phyloP scores from a whole-genome alignment of 2,113 vertebrate genomes.

The Grammomys surdaster region DNA sequence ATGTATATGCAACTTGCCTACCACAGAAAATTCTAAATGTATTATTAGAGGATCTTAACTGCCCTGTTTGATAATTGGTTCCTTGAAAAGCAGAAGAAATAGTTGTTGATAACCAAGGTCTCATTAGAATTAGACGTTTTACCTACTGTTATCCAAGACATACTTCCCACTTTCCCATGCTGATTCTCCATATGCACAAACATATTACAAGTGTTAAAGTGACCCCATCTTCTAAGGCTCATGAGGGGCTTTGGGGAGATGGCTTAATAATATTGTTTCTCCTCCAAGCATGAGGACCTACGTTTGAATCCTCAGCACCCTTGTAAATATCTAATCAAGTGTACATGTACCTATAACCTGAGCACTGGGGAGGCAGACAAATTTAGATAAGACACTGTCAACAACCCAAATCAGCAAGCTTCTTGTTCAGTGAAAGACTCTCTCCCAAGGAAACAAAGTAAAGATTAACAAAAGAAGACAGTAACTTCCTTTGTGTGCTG shows the following conservation, averaged over 20 bases:
- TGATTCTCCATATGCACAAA: not conserved
- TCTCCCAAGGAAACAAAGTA: not conserved
- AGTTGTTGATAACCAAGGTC: not conserved
- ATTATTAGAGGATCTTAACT: constrained; percentile 8
- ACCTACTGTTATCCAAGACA: constrained; percentile 7
- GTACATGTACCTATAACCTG: too few species aligned
- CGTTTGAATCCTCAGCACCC: not conserved
- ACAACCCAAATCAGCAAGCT: not conserved
- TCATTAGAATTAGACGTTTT: not conserved
- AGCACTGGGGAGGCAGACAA: not conserved
- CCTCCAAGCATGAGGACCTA: not conserved
- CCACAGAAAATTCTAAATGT: constrained; percentile 33
- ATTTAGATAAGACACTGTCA: not conserved
- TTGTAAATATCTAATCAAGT: not conserved
- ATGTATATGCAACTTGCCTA: not conserved
- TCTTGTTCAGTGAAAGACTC: not conserved
- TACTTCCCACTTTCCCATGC: not conserved
- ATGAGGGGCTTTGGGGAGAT: not conserved
- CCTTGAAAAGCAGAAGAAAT: constrained; percentile 25
- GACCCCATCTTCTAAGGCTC: not conserved
- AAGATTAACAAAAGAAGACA: too few species aligned
- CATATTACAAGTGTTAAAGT: not conserved
- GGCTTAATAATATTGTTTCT: not conserved
- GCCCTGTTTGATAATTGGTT: not conserved
- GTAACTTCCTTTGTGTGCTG: not conserved